A percentile compares a stretch with the other conserved stretches of the same genome.
Evolutionary conservation across 1,140 invertebrate genomes (phyloP).

Genomic region (Zelostemma sp.): DNA sequence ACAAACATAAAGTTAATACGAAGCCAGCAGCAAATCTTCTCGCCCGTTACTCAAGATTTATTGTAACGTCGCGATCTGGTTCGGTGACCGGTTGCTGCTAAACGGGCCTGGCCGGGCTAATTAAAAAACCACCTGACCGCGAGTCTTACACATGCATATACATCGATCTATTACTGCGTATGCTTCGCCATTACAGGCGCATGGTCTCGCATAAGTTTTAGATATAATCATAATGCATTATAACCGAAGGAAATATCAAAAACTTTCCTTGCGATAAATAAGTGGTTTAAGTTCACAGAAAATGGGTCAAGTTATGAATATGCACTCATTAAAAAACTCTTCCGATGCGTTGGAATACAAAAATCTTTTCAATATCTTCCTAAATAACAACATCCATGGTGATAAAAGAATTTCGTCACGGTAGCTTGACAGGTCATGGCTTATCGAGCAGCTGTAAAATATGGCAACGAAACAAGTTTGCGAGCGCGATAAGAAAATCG

Average conservation of each 20-base stretch:
- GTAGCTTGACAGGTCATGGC: neutral
- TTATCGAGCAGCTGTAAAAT: conserved; percentile 11
- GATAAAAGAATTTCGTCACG: too few relatives aligned
- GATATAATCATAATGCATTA: conserved; percentile 42
- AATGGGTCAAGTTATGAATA: conserved; percentile 8
- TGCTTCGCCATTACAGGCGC: conserved; percentile 25
- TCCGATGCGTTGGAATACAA: too few relatives aligned
- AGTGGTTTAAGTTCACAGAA: conserved; percentile 17
- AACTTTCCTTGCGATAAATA: conserved; percentile 25
- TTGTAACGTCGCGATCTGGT: conserved; percentile 60
- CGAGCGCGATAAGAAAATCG: conserved; percentile 39
- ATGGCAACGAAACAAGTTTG: conserved; percentile 26
- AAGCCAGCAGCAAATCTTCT: conserved; percentile 62
- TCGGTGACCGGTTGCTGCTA: conserved; percentile 56
- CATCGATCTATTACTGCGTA: neutral
- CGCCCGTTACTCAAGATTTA: conserved; percentile 61
- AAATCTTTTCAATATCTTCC: too few relatives aligned
- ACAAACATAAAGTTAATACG: conserved; percentile 64
- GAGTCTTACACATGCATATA: conserved; percentile 16
- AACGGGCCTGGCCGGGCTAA: conserved; percentile 37
- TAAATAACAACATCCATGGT: too few relatives aligned
- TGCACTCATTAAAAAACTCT: too few relatives aligned
- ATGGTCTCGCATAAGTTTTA: conserved; percentile 46
- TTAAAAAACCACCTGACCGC: conserved; percentile 42
- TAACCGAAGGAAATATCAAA: conserved; percentile 17